These are phyloP conservation scores for Meloe dianella DNA, from an alignment of 2,888 invertebrate genomes.

Conservation along the genomic window DNA sequence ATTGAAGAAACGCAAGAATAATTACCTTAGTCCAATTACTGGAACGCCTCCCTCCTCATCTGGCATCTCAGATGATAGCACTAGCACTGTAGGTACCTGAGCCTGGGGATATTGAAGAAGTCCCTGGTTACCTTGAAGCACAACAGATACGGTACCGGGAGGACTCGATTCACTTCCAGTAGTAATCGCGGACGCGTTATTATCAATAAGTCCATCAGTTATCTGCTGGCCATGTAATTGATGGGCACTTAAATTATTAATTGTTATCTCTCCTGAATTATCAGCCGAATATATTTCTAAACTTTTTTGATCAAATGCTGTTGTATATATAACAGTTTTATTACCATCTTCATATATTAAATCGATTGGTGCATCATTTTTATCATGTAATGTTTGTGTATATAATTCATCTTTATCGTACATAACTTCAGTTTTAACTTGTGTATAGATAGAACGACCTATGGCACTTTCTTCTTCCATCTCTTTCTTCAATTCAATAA, in stretches of 20 bases:
- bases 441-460: constrained; percentile 64
- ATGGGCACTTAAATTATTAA: constrained; percentile 59
- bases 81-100: constrained; percentile 70
- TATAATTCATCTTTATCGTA: constrained; percentile 60
- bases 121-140: constrained; percentile 63
- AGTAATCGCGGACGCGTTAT: constrained; percentile 63
- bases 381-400: constrained; percentile 62
- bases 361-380: constrained; percentile 78
- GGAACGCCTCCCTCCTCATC: constrained; percentile 73
- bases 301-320: constrained; percentile 78
- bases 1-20: neutral
- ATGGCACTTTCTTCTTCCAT: constrained; percentile 70
- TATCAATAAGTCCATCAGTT: constrained; percentile 64
- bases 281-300: constrained; percentile 80
- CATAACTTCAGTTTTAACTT: constrained; percentile 64
- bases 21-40: constrained; percentile 71
- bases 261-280: constrained; percentile 57
- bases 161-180: constrained; percentile 60
- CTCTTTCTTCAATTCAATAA: constrained; percentile 74
- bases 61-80: constrained; percentile 71
- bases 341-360: constrained; percentile 84
- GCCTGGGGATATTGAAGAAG: constrained; percentile 62
- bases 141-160: constrained; percentile 59
- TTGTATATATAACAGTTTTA: constrained; percentile 83
- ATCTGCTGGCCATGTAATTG: constrained; percentile 58